Base-by-base conservation (phyloP, 1,140 invertebrate species). In the Thrips palmi region DNA sequence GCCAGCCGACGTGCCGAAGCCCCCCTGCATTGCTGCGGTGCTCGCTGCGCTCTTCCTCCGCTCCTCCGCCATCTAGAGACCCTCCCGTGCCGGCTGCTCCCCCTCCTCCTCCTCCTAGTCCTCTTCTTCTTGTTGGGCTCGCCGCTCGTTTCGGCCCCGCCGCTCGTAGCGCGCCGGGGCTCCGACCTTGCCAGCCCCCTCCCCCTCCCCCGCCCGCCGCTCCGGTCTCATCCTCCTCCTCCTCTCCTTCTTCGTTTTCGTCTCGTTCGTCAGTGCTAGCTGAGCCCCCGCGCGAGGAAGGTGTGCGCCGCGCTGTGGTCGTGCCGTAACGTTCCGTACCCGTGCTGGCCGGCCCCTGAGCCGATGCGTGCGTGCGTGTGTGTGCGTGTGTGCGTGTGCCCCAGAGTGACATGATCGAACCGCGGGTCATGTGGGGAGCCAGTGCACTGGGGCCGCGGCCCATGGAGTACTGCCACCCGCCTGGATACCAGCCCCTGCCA, bases 1-100 rank as follows among this genome's bases (percentile, higher is more conserved):
- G 17, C 8, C 10, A 8, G 10, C 32, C 46, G 56, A 53, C 10
- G 32, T 4, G 15, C 8, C 30, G 5, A 4, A 18, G 30, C 15
- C 14, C 5, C 11, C 5, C 19, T 32, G 14, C 19, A 15, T n/a
- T 4, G 15, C 30, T 32, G 8, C 4, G n/a, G 15, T 32, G 4
- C 19, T 6, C 19, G 15, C 19, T 32, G 14, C 11, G 15, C 30
- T 32, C n/a, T 32, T 32, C 19, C 30, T 32, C 30, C 19, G 14
- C 19, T 18, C 19, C 30, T 11, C 30, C 15, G 15, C 19, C n/a
- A 15, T 18, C 30, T 5, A 14, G 15, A 8, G n/a, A 27, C 30
- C 15, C 30, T 32, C 30, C 4, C 19, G 8, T 32, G n/a, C n/a
- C n/a, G n/a, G n/a, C n/a, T n/a, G n/a, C 30, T 32, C 30, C 19